phyloP scores from a whole-genome alignment of 2,113 vertebrate species.

The Mesitornis unicolor region DNA sequence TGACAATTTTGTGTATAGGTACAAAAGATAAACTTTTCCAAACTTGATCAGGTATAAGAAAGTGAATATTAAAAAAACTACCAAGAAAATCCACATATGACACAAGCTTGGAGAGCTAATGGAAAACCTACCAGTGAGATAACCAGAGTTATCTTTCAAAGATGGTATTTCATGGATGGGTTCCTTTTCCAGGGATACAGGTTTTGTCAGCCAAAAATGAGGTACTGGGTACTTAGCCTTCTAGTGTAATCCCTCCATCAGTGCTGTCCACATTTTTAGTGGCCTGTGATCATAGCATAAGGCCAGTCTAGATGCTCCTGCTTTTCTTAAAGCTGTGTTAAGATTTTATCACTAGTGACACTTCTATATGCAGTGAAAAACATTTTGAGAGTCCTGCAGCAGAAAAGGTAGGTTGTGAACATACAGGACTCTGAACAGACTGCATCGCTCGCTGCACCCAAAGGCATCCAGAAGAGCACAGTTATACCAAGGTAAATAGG shows the following conservation, averaged over 20 bases:
- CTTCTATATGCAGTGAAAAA: not conserved
- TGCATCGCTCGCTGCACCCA: not conserved
- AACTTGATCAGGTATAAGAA: not conserved
- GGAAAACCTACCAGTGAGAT: not conserved
- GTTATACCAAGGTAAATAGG: slow-evolving; percentile 2
- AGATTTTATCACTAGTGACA: not conserved
- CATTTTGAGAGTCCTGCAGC: not conserved
- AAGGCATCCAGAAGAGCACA: not conserved
- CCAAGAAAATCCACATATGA: not conserved
- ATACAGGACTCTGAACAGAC: not conserved
- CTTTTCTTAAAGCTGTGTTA: not conserved
- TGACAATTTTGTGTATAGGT: not conserved
- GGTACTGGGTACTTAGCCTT: not conserved
- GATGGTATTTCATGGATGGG: not conserved
- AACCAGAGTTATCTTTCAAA: not conserved
- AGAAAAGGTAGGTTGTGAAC: not conserved
- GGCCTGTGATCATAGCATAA: not conserved
- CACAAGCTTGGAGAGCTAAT: not conserved
- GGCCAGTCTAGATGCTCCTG: not conserved
- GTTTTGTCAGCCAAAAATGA: not conserved
- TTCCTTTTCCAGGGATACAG: not conserved
- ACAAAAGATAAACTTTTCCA: not conserved
- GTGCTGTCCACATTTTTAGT: not conserved
- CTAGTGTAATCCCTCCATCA: not conserved
- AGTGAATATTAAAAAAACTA: not conserved